Base-by-base conservation (phyloP, 2,113 vertebrate genomes). In the Prinia subflava region DNA sequence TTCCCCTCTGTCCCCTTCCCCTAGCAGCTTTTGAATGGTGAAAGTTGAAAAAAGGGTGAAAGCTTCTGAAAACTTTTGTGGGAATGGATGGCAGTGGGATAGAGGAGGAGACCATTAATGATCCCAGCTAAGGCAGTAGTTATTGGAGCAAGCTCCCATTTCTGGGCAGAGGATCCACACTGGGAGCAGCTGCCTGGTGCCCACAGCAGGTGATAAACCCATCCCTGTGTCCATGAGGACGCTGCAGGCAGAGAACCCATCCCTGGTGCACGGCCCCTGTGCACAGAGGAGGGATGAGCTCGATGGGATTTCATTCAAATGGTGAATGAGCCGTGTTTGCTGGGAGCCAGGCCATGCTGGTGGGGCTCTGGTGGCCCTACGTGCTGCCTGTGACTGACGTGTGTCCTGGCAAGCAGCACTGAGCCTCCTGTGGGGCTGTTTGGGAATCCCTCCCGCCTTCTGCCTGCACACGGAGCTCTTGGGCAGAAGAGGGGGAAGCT, bases 181-280 rank as follows among this genome's bases (percentile, higher is more conserved):
- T 46, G 53, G n/a, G 37, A 39, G n/a, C n/a, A 64, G 82, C 67
- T 84, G 46, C 33, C n/a, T 14, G 10, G 56, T 62, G 13, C 49
- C 35, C 82, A 25, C 24, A 53, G n/a, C 6, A 19, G 78, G 37
- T 25, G 71, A 56, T 4, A 30, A 42, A 44, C 25, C 41, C 42
- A 30, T 16, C 64, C 8, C 46, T 41, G 24, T 42, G 77, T 31
- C 65, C 42, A 0, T 0, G 0, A 1, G 0, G 65, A 14, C 0
- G 0, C 27, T 37, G 55, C 28, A 75, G 57, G 71, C 63, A 2
- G 25, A 10, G 57, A 44, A 20, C 11, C 67, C 59, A 5, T 52
- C 33, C 53, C 55, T 74, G 3, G 16, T 42, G 52, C 65, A 46
- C 77, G 31, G 5, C 33, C 44, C n/a, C 2, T n/a, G 60, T 33